Conservation (phyloP, 2,888 invertebrate genomes). For the Thalpophila matura region DNA sequence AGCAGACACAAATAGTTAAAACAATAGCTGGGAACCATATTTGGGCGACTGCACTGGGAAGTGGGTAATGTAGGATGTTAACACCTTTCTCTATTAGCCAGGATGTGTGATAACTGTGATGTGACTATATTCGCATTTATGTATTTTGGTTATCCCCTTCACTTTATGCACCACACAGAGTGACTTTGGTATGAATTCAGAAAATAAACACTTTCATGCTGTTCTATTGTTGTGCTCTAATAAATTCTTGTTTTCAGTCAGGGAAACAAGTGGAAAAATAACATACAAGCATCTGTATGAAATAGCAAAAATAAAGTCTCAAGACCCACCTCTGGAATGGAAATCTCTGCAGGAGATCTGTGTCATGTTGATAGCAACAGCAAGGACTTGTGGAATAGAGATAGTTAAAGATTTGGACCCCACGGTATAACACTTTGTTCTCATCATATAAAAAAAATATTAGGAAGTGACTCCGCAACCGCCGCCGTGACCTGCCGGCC, state of each 20-base stretch:
- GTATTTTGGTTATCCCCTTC: too few species aligned
- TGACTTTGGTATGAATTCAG: too few species aligned
- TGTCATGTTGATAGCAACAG: conserved; percentile 94
- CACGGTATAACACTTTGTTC: conserved; percentile 77
- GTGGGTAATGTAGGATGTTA: too few species aligned
- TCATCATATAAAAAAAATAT: neutral
- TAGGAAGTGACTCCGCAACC: too few species aligned
- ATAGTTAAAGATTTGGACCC: conserved; percentile 94
- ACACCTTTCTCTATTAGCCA: too few species aligned
- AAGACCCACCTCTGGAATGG: conserved; percentile 94
- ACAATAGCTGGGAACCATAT: too few species aligned
- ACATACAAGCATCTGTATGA: conserved; percentile 99
- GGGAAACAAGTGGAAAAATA: conserved; percentile 96
- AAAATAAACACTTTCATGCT: neutral
- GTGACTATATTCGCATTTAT: too few species aligned
- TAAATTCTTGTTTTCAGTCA: conserved; percentile 86
- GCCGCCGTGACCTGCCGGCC: too few species aligned
- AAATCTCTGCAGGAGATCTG: conserved; percentile 94
- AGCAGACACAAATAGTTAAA: too few species aligned
- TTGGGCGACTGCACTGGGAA: too few species aligned
- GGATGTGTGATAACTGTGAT: too few species aligned
- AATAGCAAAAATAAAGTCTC: conserved; percentile 98
- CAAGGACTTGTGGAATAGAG: conserved; percentile 96
- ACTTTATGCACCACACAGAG: too few species aligned
- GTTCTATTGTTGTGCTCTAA: neutral